Evolutionary conservation across 2,113 vertebrate genomes (phyloP).

Genomic region (Halichoeres trimaculatus): DNA sequence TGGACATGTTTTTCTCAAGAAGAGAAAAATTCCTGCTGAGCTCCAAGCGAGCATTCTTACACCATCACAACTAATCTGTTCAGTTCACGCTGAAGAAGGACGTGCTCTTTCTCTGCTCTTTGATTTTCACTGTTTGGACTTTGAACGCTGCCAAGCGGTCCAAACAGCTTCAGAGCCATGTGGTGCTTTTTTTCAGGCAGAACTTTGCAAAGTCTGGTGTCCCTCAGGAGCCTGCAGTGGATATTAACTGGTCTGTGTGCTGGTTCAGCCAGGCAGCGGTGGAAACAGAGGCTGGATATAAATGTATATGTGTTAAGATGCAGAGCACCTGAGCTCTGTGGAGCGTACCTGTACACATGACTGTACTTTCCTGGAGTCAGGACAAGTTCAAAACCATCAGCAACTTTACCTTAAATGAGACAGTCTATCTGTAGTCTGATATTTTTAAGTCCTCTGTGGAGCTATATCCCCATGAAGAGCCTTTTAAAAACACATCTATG

Average conservation of each 20-base stretch:
- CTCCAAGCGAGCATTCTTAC: constrained; percentile 27
- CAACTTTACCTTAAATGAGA: not conserved
- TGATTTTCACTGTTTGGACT: not conserved
- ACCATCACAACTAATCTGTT: constrained; percentile 11
- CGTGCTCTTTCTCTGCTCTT: not conserved
- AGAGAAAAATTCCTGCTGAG: not conserved
- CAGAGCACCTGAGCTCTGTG: not conserved
- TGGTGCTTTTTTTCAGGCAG: not conserved
- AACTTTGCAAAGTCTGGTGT: constrained; percentile 9
- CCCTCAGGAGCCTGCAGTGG: constrained; percentile 3
- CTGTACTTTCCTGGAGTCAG: not conserved
- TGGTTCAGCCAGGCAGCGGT: constrained; percentile 33
- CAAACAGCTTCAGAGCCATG: not conserved
- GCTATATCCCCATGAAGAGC: not conserved
- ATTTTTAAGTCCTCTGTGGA: not conserved
- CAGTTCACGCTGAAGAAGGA: not conserved
- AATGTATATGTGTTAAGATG: not conserved
- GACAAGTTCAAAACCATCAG: not conserved
- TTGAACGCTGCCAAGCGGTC: not conserved
- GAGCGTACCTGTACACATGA: not conserved
- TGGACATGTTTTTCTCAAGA: not conserved
- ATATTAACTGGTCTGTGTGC: constrained; percentile 7
- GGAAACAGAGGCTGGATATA: not conserved
- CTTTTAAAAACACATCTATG: not conserved
- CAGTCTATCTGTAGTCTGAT: not conserved